These are phyloP conservation scores for Scaptomyza caliginosa DNA, from an alignment of 2,888 invertebrate genomes.

Conservation along the genomic window DNA sequence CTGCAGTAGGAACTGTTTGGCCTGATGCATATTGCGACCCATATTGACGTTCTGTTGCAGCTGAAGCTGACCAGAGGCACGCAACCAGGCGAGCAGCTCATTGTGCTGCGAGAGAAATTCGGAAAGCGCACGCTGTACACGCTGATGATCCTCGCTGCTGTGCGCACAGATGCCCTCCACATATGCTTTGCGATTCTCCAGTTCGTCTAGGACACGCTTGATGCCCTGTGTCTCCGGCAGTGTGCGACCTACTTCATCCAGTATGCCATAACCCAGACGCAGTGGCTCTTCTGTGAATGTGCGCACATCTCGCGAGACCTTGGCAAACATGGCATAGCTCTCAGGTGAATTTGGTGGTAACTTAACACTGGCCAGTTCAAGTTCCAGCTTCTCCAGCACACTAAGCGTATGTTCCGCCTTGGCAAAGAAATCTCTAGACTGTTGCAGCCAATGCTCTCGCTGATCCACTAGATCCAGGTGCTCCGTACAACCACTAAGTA, in stretches of 20 bases:
- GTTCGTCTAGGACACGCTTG: slow-evolving; percentile 88
- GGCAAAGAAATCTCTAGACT: slow-evolving; percentile 89
- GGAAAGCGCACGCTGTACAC: slow-evolving; percentile 88
- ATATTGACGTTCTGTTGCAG: slow-evolving; percentile 89
- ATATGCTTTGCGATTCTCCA: slow-evolving; percentile 89
- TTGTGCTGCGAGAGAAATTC: slow-evolving; percentile 89
- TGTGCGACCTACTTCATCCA: slow-evolving; percentile 88
- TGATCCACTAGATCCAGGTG: slow-evolving; percentile 89
- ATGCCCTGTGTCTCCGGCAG: slow-evolving; percentile 88
- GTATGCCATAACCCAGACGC: slow-evolving; percentile 89
- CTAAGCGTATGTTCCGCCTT: slow-evolving; percentile 89
- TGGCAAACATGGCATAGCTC: slow-evolving; percentile 88
- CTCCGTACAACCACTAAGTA: slow-evolving; percentile 88
- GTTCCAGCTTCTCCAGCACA: slow-evolving; percentile 90
- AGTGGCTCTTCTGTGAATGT: slow-evolving; percentile 88
- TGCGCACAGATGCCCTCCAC: slow-evolving; percentile 87
- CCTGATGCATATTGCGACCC: slow-evolving; percentile 88
- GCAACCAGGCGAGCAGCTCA: slow-evolving; percentile 89
- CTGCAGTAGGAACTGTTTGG: slow-evolving; percentile 89
- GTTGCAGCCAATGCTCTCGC: slow-evolving; percentile 87
- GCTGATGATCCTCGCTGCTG: slow-evolving; percentile 88
- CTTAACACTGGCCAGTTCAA: slow-evolving; percentile 88
- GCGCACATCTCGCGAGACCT: slow-evolving; percentile 87
- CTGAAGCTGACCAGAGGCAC: slow-evolving; percentile 89
- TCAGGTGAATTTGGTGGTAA: slow-evolving; percentile 87